These are phyloP conservation scores for Clarias fuscus DNA, from an alignment of 2,797 vertebrate species.

Conservation along the genomic window DNA sequence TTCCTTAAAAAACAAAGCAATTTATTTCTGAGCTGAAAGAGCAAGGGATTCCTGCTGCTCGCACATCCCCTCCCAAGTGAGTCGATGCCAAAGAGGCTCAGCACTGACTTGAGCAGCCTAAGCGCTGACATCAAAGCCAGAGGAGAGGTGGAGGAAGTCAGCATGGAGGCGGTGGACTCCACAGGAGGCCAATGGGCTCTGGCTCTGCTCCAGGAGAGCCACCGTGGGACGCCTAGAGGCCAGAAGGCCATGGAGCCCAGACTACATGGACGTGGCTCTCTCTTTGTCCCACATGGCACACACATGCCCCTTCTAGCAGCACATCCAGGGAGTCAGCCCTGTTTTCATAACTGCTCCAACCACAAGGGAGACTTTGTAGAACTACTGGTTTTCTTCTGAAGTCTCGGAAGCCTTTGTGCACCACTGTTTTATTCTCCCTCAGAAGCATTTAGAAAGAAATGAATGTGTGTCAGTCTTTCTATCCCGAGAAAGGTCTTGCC, in stretches of 20 bases:
- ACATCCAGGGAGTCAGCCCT: neutral
- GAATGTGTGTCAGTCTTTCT: neutral
- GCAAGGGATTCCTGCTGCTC: slow-evolving; percentile 15
- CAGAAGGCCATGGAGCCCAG: slow-evolving; percentile 8
- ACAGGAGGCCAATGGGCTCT: slow-evolving; percentile 62
- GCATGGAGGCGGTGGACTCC: slow-evolving; percentile 67
- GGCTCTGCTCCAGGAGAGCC: slow-evolving; percentile 60
- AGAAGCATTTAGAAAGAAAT: slow-evolving; percentile 14
- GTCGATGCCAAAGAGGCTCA: slow-evolving; percentile 24
- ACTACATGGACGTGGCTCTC: neutral
- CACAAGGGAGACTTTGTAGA: slow-evolving; percentile 19
- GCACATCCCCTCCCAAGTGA: slow-evolving; percentile 23
- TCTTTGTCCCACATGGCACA: slow-evolving; percentile 23
- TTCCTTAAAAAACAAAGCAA: neutral
- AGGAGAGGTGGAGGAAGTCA: slow-evolving; percentile 39
- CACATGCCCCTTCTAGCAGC: slow-evolving; percentile 33
- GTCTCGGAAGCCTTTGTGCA: slow-evolving; percentile 18
- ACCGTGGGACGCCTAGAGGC: slow-evolving; percentile 15
- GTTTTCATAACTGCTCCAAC: slow-evolving; percentile 20
- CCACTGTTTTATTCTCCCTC: slow-evolving; percentile 30
- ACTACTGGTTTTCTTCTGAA: slow-evolving; percentile 26
- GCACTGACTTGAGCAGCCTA: neutral
- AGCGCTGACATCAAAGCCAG: slow-evolving; percentile 36
- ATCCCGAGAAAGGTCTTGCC: neutral
- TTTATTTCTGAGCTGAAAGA: slow-evolving; percentile 2